These are phyloP conservation scores for Hesperia comma DNA, from an alignment of 2,888 invertebrate genomes.

Conservation along the genomic window DNA sequence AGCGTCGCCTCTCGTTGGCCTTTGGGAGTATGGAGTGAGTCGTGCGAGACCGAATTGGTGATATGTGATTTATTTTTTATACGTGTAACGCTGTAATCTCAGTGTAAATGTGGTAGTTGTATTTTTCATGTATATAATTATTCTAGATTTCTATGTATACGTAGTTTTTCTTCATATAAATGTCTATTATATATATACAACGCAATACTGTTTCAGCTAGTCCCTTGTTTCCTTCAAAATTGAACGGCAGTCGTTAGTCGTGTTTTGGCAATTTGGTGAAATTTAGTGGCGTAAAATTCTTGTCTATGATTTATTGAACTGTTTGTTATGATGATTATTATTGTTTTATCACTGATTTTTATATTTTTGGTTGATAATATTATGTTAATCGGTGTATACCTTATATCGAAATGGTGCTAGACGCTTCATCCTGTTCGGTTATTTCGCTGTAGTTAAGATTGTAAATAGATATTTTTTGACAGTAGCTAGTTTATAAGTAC, in stretches of 20 bases:
- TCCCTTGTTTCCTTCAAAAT: constrained; percentile 72
- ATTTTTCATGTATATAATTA: constrained; percentile 63
- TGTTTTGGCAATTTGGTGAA: constrained; percentile 47
- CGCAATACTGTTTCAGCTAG: constrained; percentile 77
- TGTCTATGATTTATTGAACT: constrained; percentile 48
- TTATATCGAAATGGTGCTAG: constrained; percentile 83
- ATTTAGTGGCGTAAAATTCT: constrained; percentile 36
- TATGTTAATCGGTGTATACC: constrained; percentile 76
- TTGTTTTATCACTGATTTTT: constrained; percentile 62
- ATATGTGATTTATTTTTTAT: constrained; percentile 73
- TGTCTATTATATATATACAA: constrained; percentile 62
- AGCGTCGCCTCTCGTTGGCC: no score
- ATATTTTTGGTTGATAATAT: constrained; percentile 77
- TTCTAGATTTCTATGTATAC: constrained; percentile 66
- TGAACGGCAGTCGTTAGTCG: constrained; percentile 61
- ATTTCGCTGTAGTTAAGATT: constrained; percentile 68
- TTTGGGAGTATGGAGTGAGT: constrained; percentile 10
- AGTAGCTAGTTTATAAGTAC: constrained; percentile 48
- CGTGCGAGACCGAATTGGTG: constrained; percentile 43
- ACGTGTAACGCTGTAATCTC: constrained; percentile 71
- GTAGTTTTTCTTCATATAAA: constrained; percentile 62
- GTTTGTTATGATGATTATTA: constrained; percentile 58
- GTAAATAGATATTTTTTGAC: constrained; percentile 62
- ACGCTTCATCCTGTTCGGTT: constrained; percentile 72
- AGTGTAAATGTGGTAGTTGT: constrained; percentile 64